Evolutionary conservation across 1,140 invertebrate species (phyloP).

Genomic region (Antheraea pernyi): DNA sequence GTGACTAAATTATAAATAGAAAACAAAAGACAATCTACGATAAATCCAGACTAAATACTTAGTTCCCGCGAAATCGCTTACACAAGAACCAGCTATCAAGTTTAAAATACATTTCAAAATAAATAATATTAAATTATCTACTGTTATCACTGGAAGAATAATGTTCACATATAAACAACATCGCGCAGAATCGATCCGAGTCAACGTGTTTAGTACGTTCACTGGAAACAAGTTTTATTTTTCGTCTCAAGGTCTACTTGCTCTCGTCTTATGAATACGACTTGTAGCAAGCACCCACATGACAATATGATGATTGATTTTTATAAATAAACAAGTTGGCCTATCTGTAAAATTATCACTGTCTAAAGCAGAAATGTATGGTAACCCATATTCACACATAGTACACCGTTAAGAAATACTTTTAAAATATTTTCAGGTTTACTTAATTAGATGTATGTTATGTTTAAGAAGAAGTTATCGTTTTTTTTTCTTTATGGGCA

Average conservation of each 20-base stretch:
- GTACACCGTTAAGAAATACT: no score
- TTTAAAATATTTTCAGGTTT: no score
- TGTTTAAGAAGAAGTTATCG: no score
- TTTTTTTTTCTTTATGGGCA: no score
- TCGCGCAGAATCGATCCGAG: background rate
- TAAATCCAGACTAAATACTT: no score
- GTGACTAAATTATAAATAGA: no score
- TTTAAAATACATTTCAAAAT: background rate
- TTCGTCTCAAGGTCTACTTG: conserved; percentile 23
- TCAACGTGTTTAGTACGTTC: conserved; percentile 18
- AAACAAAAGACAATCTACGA: no score
- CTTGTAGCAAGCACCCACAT: background rate
- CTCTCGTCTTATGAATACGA: background rate
- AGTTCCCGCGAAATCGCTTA: no score
- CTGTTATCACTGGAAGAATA: conserved; percentile 2
- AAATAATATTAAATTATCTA: background rate
- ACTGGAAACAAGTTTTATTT: conserved; percentile 27
- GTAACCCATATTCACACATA: no score
- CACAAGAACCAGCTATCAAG: no score
- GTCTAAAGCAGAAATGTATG: background rate
- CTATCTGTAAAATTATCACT: background rate
- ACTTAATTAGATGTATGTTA: no score
- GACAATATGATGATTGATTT: conserved; percentile 11
- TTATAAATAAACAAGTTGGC: background rate
- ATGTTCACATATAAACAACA: background rate